Evolutionary conservation across 1,140 invertebrate species (phyloP), one percentile per base, ranked within the genome.

Genomic region (Drosophila subobscura): DNA sequence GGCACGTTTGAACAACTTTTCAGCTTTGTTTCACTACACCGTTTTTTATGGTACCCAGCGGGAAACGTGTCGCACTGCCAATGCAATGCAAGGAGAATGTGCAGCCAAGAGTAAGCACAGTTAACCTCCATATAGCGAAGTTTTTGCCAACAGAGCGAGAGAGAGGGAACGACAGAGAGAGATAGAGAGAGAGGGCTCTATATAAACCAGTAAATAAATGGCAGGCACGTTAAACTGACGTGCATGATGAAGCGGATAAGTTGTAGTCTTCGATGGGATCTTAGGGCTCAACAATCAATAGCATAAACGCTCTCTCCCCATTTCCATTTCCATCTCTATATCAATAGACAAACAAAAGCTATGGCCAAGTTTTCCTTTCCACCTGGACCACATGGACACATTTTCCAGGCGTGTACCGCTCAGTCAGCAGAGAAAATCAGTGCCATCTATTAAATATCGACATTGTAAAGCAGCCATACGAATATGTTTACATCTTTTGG

Each of bases 191-290:
- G 33, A 8, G 29, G 29, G 29, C 3, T 10, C 29, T 33, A 7
- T 33, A 3, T 44, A 7, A 14, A 46, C 27, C 56, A 46, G 65
- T 65, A 65, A 70, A 75, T 59, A 45, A 29, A 75, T 63, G 58
- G 59, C 59, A 55, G 47, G 68, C 73, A 77, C 79, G 73, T 81
- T 73, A 49, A 45, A 22, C 29, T 54, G 27, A 67, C 61, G 67
- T 52, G 49, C 78, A 79, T 57, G 54, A 52, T 76, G 72, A 47
- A 33, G 23, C 42, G 67, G 41, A 77, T 81, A 83, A 78, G 79
- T 75, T 66, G 51, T 37, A 10, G 33, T 6, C 12, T 23, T 55
- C 33, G 57, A 55, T 60, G 55, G 16, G 55, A 64, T 64, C 42
- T 47, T 37, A 23, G 14, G 40, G 33, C 55, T 61, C 55, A 49